A percentile compares a stretch with the other conserved stretches of the same genome.
Evolutionary conservation across 2,113 vertebrate genomes (phyloP).

Genomic region (Jaculus jaculus): DNA sequence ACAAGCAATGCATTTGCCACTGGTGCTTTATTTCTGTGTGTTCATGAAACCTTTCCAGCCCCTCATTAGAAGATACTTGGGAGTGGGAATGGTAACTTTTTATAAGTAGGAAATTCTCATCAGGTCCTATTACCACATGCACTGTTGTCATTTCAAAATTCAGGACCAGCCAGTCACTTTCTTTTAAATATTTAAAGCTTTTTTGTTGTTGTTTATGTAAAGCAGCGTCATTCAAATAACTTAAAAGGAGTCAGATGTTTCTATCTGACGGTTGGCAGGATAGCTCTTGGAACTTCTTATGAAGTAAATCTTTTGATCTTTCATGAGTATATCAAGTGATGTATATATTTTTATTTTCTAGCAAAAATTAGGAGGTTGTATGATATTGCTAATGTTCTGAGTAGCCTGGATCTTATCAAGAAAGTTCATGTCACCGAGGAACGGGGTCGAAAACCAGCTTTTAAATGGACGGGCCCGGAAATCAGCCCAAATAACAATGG

Average conservation of each 20-base stretch:
- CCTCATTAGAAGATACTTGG: background rate
- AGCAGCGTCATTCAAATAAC: background rate
- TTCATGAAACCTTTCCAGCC: background rate
- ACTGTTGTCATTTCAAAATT: constrained; percentile 48
- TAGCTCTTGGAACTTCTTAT: background rate
- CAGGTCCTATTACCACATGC: constrained; percentile 15
- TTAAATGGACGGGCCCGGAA: constrained; percentile 94
- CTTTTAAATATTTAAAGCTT: constrained; percentile 47
- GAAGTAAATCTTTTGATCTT: background rate
- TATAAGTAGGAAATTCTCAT: background rate
- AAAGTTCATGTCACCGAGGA: constrained; percentile 96
- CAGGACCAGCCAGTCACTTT: background rate
- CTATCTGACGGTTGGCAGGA: background rate
- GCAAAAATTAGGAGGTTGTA: constrained; percentile 97
- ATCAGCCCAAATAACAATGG: constrained; percentile 84
- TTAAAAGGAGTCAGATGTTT: constrained; percentile 44
- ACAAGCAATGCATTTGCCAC: background rate
- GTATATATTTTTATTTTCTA: constrained; percentile 77
- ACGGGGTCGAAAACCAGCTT: constrained; percentile 96
- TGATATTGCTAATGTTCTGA: constrained; percentile 97
- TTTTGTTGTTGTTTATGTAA: constrained; percentile 46
- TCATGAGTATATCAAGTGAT: constrained; percentile 8
- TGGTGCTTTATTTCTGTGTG: background rate
- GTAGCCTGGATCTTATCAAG: constrained; percentile 95
- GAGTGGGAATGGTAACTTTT: background rate